Evolutionary conservation across 2,888 invertebrate species (phyloP).

Genomic region (Nebria salina): DNA sequence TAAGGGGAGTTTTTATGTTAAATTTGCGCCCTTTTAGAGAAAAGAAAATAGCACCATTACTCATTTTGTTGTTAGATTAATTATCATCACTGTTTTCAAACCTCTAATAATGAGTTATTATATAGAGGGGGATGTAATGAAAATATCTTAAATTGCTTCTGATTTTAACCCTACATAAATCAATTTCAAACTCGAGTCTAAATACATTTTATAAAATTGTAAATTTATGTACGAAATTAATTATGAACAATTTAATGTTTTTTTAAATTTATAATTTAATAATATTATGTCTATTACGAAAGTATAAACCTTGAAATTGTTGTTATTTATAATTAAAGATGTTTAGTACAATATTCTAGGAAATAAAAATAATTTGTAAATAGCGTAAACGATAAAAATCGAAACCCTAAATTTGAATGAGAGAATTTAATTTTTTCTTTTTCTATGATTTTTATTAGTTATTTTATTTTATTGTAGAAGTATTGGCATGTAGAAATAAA

Average conservation of each 20-base stretch:
- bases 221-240: background rate
- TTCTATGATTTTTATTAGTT: no score
- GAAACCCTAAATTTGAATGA: no score
- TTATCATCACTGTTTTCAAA: background rate
- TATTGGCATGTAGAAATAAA: no score
- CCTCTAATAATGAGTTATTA: background rate
- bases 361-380: no score
- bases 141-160: background rate
- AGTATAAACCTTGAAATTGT: no score
- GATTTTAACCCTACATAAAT: background rate
- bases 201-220: background rate
- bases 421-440: no score
- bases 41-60: background rate
- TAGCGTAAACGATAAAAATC: no score
- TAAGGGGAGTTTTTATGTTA: background rate
- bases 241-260: background rate
- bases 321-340: no score
- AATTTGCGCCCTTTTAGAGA: background rate
- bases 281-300: no score
- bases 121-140: background rate
- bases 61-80: constrained; percentile 1
- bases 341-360: no score
- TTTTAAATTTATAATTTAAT: no score
- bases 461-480: no score
- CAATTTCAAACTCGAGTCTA: background rate